These are phyloP conservation scores for Hofmannophila pseudospretella DNA, from an alignment of 2,888 invertebrate genomes.

Conservation along the genomic window DNA sequence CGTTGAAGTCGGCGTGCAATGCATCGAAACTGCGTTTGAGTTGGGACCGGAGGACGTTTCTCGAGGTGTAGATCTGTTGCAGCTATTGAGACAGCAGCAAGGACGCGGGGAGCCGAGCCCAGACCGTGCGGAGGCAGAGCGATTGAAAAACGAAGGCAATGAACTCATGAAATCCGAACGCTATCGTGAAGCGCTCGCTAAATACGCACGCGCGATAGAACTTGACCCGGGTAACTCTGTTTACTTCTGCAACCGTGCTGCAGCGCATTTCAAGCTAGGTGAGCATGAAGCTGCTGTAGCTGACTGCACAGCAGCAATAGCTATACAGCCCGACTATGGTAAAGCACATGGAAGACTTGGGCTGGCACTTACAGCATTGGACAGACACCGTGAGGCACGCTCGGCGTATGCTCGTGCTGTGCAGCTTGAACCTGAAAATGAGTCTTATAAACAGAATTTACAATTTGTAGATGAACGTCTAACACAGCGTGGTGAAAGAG, in stretches of 20 bases:
- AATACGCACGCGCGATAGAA: slow-evolving; percentile 93
- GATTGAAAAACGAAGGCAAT: slow-evolving; percentile 92
- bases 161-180: slow-evolving; percentile 91
- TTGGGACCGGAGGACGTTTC: slow-evolving; percentile 72
- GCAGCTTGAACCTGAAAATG: slow-evolving; percentile 94
- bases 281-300: slow-evolving; percentile 90
- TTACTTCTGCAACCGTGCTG: slow-evolving; percentile 98
- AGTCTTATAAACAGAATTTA: slow-evolving; percentile 92
- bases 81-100: slow-evolving; percentile 40
- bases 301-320: slow-evolving; percentile 93
- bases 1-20: slow-evolving; percentile 96
- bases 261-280: slow-evolving; percentile 93
- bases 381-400: slow-evolving; percentile 89
- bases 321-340: slow-evolving; percentile 93
- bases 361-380: slow-evolving; percentile 90
- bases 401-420: slow-evolving; percentile 92
- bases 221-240: slow-evolving; percentile 93
- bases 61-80: slow-evolving; percentile 49
- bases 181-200: slow-evolving; percentile 87
- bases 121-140: slow-evolving; percentile 85
- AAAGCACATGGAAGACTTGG: slow-evolving; percentile 97
- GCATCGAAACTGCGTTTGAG: slow-evolving; percentile 93
- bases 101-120: slow-evolving; percentile 25
- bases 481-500: slow-evolving; percentile 81
- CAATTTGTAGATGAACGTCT: slow-evolving; percentile 86